A percentile compares a stretch with the other conserved stretches of the same genome.
phyloP scores from a whole-genome alignment of 2,797 vertebrate genomes.

The Salmo trutta region DNA sequence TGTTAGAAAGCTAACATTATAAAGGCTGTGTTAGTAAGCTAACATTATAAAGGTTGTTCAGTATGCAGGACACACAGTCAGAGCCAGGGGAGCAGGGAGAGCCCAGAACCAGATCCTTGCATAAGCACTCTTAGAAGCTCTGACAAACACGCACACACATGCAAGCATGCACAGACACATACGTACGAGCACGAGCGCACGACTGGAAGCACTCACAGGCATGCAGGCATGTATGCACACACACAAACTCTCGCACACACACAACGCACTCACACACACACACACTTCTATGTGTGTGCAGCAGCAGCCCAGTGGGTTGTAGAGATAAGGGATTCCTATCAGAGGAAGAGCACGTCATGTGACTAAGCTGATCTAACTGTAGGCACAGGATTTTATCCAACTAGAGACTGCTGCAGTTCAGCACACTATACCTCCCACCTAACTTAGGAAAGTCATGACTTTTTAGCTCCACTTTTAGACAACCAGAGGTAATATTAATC shows the following conservation, averaged over 20 bases:
- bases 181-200: no score
- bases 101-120: background rate
- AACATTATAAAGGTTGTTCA: background rate
- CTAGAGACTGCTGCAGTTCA: background rate
- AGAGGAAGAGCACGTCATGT: background rate
- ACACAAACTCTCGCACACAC: background rate
- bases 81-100: background rate
- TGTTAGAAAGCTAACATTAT: no score
- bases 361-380: background rate
- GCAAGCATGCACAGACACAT: no score
- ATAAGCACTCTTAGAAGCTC: background rate
- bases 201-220: no score
- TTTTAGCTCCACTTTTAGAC: background rate
- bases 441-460: no score
- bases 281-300: background rate
- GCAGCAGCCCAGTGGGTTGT: conserved; percentile 27
- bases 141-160: no score
- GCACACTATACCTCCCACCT: background rate
- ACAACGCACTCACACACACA: background rate
- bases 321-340: conserved; percentile 36
- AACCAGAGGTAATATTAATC: background rate
- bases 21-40: no score
- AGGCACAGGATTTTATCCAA: background rate
- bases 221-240: background rate
- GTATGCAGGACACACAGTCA: background rate